Conservation (phyloP, 2,113 vertebrate species). For the Mirza zaza region DNA sequence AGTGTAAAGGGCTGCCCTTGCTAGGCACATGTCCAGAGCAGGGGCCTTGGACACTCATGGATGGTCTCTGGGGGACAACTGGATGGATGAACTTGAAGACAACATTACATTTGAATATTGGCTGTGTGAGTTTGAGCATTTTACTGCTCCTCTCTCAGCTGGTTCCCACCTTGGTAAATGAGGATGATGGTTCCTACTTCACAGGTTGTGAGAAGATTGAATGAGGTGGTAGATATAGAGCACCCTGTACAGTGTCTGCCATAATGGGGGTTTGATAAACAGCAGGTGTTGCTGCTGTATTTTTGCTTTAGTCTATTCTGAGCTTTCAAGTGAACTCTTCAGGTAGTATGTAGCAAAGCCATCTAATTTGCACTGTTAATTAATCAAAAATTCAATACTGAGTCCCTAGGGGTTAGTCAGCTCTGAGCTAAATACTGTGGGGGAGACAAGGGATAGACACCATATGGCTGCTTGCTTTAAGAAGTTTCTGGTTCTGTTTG, state of each 20-base stretch:
- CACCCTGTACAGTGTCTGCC: background rate
- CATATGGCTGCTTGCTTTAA: background rate
- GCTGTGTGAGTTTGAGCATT: background rate
- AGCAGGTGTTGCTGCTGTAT: background rate
- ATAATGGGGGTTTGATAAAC: background rate
- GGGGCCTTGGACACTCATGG: background rate
- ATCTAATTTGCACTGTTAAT: conserved; percentile 12
- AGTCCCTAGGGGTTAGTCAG: conserved; percentile 15
- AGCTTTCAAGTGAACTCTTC: conserved; percentile 7
- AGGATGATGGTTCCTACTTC: background rate
- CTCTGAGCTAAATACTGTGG: background rate
- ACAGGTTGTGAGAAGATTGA: background rate
- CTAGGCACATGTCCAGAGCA: background rate
- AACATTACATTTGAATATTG: background rate
- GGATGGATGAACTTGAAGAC: background rate
- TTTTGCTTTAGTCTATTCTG: conserved; percentile 36
- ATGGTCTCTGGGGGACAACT: background rate
- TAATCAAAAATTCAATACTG: conserved; percentile 37
- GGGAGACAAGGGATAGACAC: background rate
- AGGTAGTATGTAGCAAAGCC: background rate
- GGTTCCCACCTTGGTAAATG: background rate
- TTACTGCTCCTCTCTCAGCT: background rate
- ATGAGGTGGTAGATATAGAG: background rate
- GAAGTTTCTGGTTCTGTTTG: background rate
- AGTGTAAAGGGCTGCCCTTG: background rate